These are phyloP conservation scores for Lamellibrachia luymesi DNA, from an alignment of 1,140 invertebrate genomes.

Conservation along the genomic window DNA sequence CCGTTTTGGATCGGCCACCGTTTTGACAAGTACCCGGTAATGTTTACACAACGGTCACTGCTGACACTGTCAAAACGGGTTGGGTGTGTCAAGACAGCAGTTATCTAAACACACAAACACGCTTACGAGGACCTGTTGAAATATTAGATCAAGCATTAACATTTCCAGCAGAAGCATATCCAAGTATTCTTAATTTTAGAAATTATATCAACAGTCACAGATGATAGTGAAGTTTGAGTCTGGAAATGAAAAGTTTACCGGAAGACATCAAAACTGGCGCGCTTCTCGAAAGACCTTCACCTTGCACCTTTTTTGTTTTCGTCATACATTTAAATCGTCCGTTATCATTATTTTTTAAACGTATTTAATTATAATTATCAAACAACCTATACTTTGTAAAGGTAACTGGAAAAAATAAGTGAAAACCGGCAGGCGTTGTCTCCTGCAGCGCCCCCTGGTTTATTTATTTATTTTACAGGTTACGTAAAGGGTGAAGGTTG, in stretches of 20 bases:
- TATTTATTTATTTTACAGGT: slow-evolving; percentile 1
- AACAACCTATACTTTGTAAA: not conserved
- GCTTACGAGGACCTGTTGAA: no score
- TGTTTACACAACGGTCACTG: no score
- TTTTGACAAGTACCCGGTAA: no score
- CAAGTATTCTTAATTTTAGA: not conserved
- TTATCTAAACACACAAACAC: no score
- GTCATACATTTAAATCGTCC: no score
- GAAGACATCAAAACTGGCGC: not conserved
- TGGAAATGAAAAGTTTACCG: not conserved
- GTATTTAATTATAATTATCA: not conserved
- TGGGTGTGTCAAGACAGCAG: no score
- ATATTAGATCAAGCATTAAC: not conserved
- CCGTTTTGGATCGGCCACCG: no score
- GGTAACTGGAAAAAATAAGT: not conserved
- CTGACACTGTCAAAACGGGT: no score
- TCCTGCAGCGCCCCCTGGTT: not conserved
- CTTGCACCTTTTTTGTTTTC: not conserved
- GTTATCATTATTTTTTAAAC: no score
- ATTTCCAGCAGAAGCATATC: not conserved
- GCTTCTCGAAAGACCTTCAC: not conserved
- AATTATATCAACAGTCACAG: not conserved
- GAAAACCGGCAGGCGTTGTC: not conserved
- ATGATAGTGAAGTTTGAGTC: not conserved
- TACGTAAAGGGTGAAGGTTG: not conserved